Evolutionary conservation across 2,113 vertebrate species (phyloP).

Genomic region (Lates calcarifer): DNA sequence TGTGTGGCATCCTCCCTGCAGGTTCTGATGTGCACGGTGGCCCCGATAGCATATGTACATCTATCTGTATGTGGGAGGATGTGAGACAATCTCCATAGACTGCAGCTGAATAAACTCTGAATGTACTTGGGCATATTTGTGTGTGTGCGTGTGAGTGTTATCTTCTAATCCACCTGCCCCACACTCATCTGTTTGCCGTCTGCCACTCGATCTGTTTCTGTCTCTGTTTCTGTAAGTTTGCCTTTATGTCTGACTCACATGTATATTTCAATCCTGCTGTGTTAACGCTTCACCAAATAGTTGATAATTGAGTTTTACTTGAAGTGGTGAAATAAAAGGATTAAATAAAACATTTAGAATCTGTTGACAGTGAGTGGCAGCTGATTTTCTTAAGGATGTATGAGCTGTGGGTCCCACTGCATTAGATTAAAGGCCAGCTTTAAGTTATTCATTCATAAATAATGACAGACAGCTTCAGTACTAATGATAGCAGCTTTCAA

Average conservation of each 20-base stretch:
- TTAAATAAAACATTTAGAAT: conserved; percentile 23
- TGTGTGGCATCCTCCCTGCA: conserved; percentile 49
- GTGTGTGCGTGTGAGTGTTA: conserved; percentile 9
- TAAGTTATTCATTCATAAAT: conserved; percentile 11
- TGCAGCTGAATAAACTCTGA: conserved; percentile 50
- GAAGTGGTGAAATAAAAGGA: conserved; percentile 19
- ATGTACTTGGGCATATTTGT: not conserved
- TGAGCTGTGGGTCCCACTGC: not conserved
- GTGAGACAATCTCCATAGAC: conserved; percentile 22
- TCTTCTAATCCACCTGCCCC: conserved; percentile 38
- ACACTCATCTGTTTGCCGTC: conserved; percentile 9
- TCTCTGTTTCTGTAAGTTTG: conserved; percentile 2
- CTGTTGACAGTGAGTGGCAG: conserved; percentile 21
- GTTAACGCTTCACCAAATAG: not conserved
- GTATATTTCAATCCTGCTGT: not conserved
- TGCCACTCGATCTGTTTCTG: conserved; percentile 6
- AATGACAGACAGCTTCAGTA: not conserved
- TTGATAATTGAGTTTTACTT: conserved; percentile 13
- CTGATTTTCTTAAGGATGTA: conserved; percentile 8
- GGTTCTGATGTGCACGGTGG: conserved; percentile 34
- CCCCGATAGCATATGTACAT: conserved; percentile 19
- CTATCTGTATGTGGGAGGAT: conserved; percentile 24
- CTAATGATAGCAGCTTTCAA: not conserved
- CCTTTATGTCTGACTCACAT: conserved; percentile 10
- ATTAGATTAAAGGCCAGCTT: not conserved